These are phyloP conservation scores for Pantherophis guttatus DNA, from an alignment of 2,113 vertebrate genomes.

Conservation along the genomic window DNA sequence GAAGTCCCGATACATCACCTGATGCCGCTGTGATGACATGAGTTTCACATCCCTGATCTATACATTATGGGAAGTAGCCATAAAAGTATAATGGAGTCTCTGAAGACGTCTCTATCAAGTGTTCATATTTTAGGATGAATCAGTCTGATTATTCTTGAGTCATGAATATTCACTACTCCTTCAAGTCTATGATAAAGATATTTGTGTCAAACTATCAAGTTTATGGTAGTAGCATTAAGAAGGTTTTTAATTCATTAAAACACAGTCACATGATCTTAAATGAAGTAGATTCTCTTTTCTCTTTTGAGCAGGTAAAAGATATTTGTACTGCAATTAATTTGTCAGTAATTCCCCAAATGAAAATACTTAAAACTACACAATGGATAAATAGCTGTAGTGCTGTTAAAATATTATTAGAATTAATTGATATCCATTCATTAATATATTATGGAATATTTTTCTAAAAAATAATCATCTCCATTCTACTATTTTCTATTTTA, in stretches of 20 bases:
- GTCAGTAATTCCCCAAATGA: conserved; percentile 43
- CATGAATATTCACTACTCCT: not conserved
- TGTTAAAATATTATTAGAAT: conserved; percentile 21
- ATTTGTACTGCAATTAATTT: conserved; percentile 57
- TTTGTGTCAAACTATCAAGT: not conserved
- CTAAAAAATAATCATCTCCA: conserved; percentile 29
- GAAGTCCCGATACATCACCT: too few relatives aligned
- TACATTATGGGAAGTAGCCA: not conserved
- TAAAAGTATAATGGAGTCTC: not conserved
- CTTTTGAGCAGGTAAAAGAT: conserved; percentile 54
- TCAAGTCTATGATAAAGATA: conserved; percentile 20
- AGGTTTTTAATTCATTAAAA: conserved; percentile 58
- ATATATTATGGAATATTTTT: conserved; percentile 18
- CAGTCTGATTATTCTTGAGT: not conserved
- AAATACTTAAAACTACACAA: conserved; percentile 46
- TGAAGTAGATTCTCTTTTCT: conserved; percentile 47
- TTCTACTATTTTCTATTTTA: not conserved
- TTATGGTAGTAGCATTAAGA: conserved; percentile 41
- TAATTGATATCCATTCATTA: conserved; percentile 31
- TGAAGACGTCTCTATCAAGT: not conserved
- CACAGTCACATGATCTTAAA: conserved; percentile 43
- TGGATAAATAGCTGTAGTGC: conserved; percentile 24
- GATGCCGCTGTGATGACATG: too few relatives aligned
- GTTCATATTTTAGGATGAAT: not conserved
- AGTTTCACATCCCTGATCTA: not conserved